Conservation (phyloP, 2,797 vertebrate genomes). For the Lutjanus campechanus region DNA sequence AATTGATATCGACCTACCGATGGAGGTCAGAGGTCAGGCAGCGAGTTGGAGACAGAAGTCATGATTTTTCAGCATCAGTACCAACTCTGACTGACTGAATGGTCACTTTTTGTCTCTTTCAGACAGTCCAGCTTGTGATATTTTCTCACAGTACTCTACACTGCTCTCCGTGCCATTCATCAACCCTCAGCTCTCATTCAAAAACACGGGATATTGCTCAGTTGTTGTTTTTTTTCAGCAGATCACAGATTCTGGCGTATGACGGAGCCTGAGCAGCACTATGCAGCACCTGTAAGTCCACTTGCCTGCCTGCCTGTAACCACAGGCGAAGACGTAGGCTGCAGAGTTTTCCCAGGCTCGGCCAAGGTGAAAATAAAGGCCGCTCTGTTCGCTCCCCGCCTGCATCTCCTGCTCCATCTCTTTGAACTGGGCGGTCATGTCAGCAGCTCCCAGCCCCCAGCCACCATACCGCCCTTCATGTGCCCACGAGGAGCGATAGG, state of each 20-base stretch:
- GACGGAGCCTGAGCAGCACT: slow-evolving; percentile 47
- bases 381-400: slow-evolving; percentile 74
- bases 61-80: slow-evolving; percentile 7
- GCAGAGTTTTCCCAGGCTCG: slow-evolving; percentile 78
- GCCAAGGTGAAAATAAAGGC: slow-evolving; percentile 75
- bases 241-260: slow-evolving; percentile 44
- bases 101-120: slow-evolving; percentile 26
- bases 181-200: slow-evolving; percentile 52
- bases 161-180: slow-evolving; percentile 35
- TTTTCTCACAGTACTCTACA: slow-evolving; percentile 26
- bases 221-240: slow-evolving; percentile 20
- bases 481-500: slow-evolving; percentile 78
- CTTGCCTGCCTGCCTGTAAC: slow-evolving; percentile 72
- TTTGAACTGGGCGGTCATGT: slow-evolving; percentile 82
- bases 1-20: too few species aligned
- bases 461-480: slow-evolving; percentile 76
- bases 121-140: slow-evolving; percentile 13
- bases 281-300: slow-evolving; percentile 79
- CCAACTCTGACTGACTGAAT: neutral
- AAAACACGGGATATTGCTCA: slow-evolving; percentile 45
- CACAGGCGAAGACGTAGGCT: slow-evolving; percentile 38
- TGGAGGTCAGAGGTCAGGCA: slow-evolving; percentile 15
- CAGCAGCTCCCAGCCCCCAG: slow-evolving; percentile 75
- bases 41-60: neutral
- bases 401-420: slow-evolving; percentile 78